phyloP scores from a whole-genome alignment of 2,113 vertebrate species.

The Forbesichthys papilliferus region DNA sequence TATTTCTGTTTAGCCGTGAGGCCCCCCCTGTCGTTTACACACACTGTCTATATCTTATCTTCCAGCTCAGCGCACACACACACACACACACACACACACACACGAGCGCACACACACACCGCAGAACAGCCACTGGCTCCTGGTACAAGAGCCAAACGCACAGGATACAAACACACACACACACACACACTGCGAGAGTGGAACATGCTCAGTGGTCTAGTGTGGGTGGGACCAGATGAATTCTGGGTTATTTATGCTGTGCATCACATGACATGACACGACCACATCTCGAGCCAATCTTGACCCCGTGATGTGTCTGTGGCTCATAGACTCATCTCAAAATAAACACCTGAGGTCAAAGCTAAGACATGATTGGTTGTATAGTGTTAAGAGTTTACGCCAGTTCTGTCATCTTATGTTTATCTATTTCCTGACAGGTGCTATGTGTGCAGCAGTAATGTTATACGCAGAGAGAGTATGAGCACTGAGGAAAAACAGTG shows the following conservation, averaged over 20 bases:
- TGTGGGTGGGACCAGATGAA: slow-evolving; percentile 49
- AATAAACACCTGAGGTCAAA: too few relatives aligned
- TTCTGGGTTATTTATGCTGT: slow-evolving; percentile 68
- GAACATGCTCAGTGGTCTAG: slow-evolving; percentile 16
- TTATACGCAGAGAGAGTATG: too few relatives aligned
- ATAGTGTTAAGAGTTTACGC: neutral
- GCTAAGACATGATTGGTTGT: too few relatives aligned
- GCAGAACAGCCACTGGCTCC: slow-evolving; percentile 39
- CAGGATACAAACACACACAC: neutral
- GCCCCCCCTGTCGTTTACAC: slow-evolving; percentile 51
- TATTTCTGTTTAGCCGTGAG: slow-evolving; percentile 64
- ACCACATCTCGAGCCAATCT: slow-evolving; percentile 44
- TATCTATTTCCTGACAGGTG: slow-evolving; percentile 1
- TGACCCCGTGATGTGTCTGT: slow-evolving; percentile 45
- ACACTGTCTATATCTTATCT: slow-evolving; percentile 45
- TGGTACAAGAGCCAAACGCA: slow-evolving; percentile 1
- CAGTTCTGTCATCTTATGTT: neutral
- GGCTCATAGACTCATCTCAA: slow-evolving; percentile 9
- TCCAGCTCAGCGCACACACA: slow-evolving; percentile 24
- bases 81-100: slow-evolving; percentile 15
- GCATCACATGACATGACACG: slow-evolving; percentile 55
- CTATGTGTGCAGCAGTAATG: neutral
- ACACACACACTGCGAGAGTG: neutral
- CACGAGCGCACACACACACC: slow-evolving; percentile 13
- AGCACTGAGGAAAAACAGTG: too few relatives aligned